Conservation (phyloP, 1,140 invertebrate species). For the Atta cephalotes region DNA sequence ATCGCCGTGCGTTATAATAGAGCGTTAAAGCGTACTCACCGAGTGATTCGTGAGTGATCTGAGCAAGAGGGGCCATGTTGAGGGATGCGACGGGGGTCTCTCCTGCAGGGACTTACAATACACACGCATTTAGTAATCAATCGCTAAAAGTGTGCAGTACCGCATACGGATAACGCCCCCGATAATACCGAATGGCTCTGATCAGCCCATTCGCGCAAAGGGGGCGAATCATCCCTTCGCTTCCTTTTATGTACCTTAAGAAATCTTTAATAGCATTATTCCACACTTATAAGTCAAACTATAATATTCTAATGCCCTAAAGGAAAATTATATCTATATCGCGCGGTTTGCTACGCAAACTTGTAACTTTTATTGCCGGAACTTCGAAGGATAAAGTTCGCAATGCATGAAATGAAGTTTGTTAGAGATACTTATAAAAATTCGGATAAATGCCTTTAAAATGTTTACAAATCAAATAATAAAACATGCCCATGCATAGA, state of each 20-base stretch:
- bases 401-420: slow-evolving; percentile 7
- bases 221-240: slow-evolving; percentile 59
- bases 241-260: slow-evolving; percentile 66
- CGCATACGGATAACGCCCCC: slow-evolving; percentile 69
- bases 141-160: slow-evolving; percentile 78
- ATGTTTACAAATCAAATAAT: neutral
- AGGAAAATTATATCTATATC: neutral
- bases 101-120: slow-evolving; percentile 86
- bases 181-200: slow-evolving; percentile 69
- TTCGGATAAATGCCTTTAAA: neutral
- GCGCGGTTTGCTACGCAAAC: neutral
- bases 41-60: slow-evolving; percentile 88
- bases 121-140: slow-evolving; percentile 87
- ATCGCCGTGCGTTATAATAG: slow-evolving; percentile 77
- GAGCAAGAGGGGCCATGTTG: slow-evolving; percentile 89
- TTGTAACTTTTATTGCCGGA: neutral
- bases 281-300: slow-evolving; percentile 65
- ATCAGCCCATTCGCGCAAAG: slow-evolving; percentile 57
- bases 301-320: slow-evolving; percentile 15
- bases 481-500: slow-evolving; percentile 6
- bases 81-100: slow-evolving; percentile 89
- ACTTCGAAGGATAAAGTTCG: neutral
- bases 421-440: slow-evolving; percentile 1
- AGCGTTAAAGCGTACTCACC: slow-evolving; percentile 87
- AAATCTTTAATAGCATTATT: slow-evolving; percentile 66